Evolutionary conservation across 2,113 vertebrate genomes (phyloP).

Genomic region (Campylomormyrus numenius): DNA sequence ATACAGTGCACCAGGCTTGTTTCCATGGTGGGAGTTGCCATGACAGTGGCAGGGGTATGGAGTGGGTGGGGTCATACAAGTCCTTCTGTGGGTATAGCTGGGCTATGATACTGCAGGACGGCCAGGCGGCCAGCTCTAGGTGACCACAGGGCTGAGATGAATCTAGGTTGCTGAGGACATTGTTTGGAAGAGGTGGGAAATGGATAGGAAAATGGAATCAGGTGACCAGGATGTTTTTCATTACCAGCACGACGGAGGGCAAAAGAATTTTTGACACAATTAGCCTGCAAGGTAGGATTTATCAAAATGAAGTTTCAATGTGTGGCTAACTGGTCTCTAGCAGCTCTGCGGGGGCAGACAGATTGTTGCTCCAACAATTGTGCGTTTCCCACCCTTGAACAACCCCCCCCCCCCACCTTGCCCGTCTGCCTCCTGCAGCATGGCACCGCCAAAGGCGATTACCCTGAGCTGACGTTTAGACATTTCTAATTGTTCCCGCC

Average conservation of each 20-base stretch:
- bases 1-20: neutral
- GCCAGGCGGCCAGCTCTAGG: neutral
- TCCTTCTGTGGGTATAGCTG: neutral
- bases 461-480: constrained; percentile 14
- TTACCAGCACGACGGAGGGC: neutral
- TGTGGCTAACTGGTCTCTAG: neutral
- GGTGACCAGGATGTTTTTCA: neutral
- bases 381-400: neutral
- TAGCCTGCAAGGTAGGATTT: neutral
- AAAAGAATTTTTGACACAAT: neutral
- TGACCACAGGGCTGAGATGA: neutral
- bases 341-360: neutral
- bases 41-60: neutral
- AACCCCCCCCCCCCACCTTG: neutral
- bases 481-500: neutral
- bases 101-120: neutral
- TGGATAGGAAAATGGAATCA: neutral
- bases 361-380: neutral
- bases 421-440: constrained; percentile 8
- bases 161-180: neutral
- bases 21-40: neutral
- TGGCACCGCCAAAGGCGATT: constrained; percentile 6
- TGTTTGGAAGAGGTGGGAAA: neutral
- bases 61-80: neutral
- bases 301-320: neutral